Conservation (phyloP, 2,888 invertebrate species). For the Brachypterus glaber region DNA sequence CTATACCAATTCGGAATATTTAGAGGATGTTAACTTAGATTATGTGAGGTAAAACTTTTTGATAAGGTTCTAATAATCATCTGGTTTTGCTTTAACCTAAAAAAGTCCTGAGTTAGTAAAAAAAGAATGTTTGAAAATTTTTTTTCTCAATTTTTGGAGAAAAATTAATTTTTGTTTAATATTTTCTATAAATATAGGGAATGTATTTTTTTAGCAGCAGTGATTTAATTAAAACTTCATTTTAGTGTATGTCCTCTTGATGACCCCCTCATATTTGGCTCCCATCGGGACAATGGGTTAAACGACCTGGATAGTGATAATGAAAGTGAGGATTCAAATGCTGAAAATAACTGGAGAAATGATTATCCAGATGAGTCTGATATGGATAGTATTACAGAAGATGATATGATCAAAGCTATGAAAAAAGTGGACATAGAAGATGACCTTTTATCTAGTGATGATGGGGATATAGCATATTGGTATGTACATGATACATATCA, state of each 20-base stretch:
- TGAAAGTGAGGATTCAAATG: conserved; percentile 65
- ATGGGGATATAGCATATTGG: conserved; percentile 37
- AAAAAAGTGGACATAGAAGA: conserved; percentile 33
- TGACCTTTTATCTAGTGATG: conserved; percentile 37
- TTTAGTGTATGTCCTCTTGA: conserved; percentile 39
- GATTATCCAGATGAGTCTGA: conserved; percentile 60
- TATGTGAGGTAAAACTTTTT: conserved; percentile 37
- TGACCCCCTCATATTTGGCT: conserved; percentile 38
- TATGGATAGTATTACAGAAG: conserved; percentile 48
- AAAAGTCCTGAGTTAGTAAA: too few relatives aligned
- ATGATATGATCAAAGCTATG: conserved; percentile 54
- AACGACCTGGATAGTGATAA: conserved; percentile 39
- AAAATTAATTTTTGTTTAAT: too few relatives aligned
- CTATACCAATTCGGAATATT: conserved; percentile 45
- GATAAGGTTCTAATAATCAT: too few relatives aligned
- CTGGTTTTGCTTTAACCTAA: too few relatives aligned
- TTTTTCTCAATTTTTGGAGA: too few relatives aligned
- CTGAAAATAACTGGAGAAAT: conserved; percentile 66
- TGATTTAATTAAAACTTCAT: conserved; percentile 14
- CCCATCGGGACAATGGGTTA: conserved; percentile 27
- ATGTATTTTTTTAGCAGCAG: too few relatives aligned
- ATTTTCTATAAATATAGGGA: too few relatives aligned
- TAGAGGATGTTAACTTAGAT: conserved; percentile 39
- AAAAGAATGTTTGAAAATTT: too few relatives aligned
- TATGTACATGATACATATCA: not conserved